These are phyloP conservation scores for Aeoliscus strigatus DNA, from an alignment of 2,797 vertebrate genomes.

Conservation along the genomic window DNA sequence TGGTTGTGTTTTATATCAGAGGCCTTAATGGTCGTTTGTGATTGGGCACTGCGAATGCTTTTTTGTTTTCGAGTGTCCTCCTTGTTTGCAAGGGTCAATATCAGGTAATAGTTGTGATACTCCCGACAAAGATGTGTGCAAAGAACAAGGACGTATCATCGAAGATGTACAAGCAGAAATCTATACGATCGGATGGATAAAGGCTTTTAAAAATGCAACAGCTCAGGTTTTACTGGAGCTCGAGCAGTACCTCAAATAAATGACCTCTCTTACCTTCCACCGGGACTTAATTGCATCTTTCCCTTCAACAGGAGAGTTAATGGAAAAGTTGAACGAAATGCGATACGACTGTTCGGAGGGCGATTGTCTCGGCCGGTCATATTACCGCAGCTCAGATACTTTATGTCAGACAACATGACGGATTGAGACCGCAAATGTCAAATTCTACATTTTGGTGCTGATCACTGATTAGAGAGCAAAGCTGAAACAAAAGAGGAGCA, in stretches of 20 bases:
- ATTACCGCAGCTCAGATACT: too few relatives aligned
- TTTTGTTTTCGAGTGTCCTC: neutral
- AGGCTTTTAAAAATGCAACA: slow-evolving; percentile 6
- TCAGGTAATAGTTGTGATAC: neutral
- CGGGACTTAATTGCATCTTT: slow-evolving; percentile 2
- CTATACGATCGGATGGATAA: neutral
- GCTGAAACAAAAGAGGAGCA: too few relatives aligned
- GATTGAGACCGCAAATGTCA: slow-evolving; percentile 8
- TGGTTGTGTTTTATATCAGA: slow-evolving; percentile 12
- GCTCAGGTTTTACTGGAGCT: too few relatives aligned
- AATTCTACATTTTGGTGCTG: slow-evolving; percentile 2
- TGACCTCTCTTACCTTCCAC: neutral
- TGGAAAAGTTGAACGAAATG: slow-evolving; percentile 1
- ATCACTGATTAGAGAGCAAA: too few relatives aligned
- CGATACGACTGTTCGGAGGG: neutral
- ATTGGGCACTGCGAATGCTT: slow-evolving; percentile 5
- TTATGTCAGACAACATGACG: too few relatives aligned
- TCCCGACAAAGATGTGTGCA: neutral
- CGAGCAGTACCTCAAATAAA: slow-evolving; percentile 1
- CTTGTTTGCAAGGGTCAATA: too few relatives aligned
- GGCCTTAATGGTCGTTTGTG: slow-evolving; percentile 1
- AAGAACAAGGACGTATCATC: neutral
- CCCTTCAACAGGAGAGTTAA: neutral
- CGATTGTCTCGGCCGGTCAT: slow-evolving; percentile 3
- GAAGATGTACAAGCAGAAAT: neutral